Percentiles rank a stretch among this genome's conserved stretches.
Conservation (phyloP, 2,888 invertebrate species). For the Chrysolina americana region DNA sequence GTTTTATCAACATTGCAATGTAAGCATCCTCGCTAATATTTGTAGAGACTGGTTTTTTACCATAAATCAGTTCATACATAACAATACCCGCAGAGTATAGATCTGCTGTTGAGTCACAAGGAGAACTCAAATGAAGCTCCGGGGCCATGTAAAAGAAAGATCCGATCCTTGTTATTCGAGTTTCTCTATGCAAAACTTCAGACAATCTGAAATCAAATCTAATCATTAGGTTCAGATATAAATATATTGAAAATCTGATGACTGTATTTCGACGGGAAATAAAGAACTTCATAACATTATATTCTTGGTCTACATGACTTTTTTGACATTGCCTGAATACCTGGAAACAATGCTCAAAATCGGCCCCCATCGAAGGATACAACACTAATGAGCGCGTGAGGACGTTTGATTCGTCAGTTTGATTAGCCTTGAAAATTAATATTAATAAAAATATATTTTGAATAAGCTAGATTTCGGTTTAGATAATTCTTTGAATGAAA, state of each 20-base stretch:
- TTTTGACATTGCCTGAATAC: no score
- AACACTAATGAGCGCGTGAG: no score
- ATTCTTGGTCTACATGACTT: no score
- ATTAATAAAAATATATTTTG: no score
- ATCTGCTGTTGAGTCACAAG: conserved; percentile 47
- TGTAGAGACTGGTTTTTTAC: conserved; percentile 35
- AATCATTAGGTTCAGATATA: background rate
- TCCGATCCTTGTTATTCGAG: conserved; percentile 36
- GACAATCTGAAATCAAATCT: conserved; percentile 43
- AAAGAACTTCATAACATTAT: background rate
- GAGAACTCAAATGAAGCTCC: conserved; percentile 47
- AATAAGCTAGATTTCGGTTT: no score
- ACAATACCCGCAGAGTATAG: conserved; percentile 52
- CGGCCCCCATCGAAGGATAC: no score
- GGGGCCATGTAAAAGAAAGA: conserved; percentile 53
- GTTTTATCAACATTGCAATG: conserved; percentile 31
- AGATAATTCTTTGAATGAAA: no score
- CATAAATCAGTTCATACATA: conserved; percentile 49
- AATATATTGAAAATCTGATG: background rate
- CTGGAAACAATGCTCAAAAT: no score
- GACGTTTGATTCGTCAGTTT: no score
- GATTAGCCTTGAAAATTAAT: no score
- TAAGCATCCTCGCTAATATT: conserved; percentile 21
- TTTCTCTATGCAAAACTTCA: conserved; percentile 35
- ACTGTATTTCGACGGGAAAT: background rate